phyloP scores from a whole-genome alignment of 2,888 invertebrate species.

The Drosophila demipolita region DNA sequence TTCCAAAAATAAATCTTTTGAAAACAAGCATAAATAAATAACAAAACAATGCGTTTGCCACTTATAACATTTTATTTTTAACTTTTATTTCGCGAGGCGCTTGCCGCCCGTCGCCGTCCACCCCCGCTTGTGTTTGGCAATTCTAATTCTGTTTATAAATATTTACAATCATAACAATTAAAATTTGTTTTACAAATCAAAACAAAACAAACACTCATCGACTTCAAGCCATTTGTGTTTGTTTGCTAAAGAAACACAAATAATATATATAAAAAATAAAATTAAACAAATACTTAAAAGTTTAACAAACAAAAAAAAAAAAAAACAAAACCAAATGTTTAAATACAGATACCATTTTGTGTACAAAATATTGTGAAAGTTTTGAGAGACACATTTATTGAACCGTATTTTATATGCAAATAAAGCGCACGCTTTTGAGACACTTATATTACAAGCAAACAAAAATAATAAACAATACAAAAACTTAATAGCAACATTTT shows the following conservation, averaged over 20 bases:
- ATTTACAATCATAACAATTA: constrained; percentile 52
- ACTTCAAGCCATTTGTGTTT: constrained; percentile 40
- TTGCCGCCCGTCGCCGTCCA: constrained; percentile 9
- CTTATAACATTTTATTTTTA: constrained; percentile 62
- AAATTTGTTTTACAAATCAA: constrained; percentile 52
- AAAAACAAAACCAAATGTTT: neutral
- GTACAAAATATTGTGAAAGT: constrained; percentile 27
- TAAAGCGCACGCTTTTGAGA: constrained; percentile 39
- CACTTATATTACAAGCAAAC: constrained; percentile 25
- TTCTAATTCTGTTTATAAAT: constrained; percentile 56
- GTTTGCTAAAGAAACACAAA: constrained; percentile 49
- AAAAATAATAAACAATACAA: neutral
- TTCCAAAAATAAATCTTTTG: constrained; percentile 71
- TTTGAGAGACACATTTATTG: constrained; percentile 37
- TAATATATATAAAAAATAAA: constrained; percentile 5
- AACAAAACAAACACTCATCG: constrained; percentile 28
- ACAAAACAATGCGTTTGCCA: constrained; percentile 64
- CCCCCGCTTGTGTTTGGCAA: constrained; percentile 14
- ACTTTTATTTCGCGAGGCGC: constrained; percentile 51
- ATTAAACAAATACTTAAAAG: constrained; percentile 15
- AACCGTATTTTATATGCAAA: constrained; percentile 34
- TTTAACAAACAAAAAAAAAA: constrained; percentile 4
- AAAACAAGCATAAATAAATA: constrained; percentile 45
- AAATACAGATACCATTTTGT: constrained; percentile 21
- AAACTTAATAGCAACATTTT: constrained; percentile 9